These are phyloP conservation scores for Brachyhypopomus gauderio DNA, from an alignment of 2,113 vertebrate species.

Conservation along the genomic window DNA sequence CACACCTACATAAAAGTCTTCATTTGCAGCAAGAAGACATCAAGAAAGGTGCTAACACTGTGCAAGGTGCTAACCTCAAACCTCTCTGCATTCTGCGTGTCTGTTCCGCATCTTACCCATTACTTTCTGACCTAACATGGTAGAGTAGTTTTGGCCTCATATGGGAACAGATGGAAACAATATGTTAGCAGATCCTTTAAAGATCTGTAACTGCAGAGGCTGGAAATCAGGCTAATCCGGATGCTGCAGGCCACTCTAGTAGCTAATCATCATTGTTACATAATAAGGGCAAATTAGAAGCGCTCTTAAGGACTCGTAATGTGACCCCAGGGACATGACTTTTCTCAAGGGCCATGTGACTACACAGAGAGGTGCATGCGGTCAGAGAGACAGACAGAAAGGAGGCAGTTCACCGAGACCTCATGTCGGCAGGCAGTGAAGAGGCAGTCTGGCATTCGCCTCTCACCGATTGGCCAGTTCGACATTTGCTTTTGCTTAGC, in stretches of 20 bases:
- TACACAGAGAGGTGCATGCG: constrained; percentile 30
- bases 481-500: constrained; percentile 22
- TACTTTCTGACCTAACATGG: constrained; percentile 28
- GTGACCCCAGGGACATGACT: constrained; percentile 41
- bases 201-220: constrained; percentile 19
- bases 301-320: constrained; percentile 50
- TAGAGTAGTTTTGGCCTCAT: constrained; percentile 35
- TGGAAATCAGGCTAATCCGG: constrained; percentile 44
- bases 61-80: constrained; percentile 17
- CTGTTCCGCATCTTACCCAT: constrained; percentile 36
- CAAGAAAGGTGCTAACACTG: not conserved
- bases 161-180: constrained; percentile 38
- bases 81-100: constrained; percentile 12
- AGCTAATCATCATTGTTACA: constrained; percentile 46
- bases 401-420: not conserved
- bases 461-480: constrained; percentile 27
- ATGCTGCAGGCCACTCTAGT: constrained; percentile 44
- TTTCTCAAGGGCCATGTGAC: constrained; percentile 35
- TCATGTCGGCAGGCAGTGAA: constrained; percentile 45
- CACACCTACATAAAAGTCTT: not conserved
- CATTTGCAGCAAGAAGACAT: constrained; percentile 6
- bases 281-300: constrained; percentile 49
- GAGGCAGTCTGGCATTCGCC: constrained; percentile 43
- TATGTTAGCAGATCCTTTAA: constrained; percentile 35
- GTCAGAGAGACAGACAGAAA: not conserved